Conservation (phyloP, 2,797 vertebrate genomes). For the Acrocephalus scirpaceus region DNA sequence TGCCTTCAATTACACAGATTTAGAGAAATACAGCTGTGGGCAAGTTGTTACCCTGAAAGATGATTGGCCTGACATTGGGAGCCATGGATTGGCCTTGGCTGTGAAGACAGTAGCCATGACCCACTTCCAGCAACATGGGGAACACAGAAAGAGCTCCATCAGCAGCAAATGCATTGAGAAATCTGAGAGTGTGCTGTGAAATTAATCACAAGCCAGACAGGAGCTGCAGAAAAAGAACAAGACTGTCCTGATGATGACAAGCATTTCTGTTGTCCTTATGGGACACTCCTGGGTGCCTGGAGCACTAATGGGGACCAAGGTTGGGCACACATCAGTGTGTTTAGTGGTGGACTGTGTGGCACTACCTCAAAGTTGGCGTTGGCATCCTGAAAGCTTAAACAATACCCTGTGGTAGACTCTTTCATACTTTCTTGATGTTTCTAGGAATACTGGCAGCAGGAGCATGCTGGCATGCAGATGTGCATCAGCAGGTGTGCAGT, state of each 20-base stretch:
- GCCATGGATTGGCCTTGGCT: background rate
- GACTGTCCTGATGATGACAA: background rate
- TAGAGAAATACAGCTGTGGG: background rate
- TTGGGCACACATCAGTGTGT: rapidly evolving
- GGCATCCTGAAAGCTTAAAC: background rate
- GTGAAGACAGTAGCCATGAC: background rate
- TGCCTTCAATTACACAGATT: background rate
- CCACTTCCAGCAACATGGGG: background rate
- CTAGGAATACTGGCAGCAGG: background rate
- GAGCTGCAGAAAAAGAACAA: background rate
- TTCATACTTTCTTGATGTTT: background rate
- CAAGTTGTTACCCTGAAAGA: background rate
- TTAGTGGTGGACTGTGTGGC: background rate
- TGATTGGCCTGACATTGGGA: background rate
- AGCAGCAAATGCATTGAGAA: background rate
- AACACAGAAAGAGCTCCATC: background rate
- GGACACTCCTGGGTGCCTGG: background rate
- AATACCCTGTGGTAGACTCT: background rate
- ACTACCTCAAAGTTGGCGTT: background rate
- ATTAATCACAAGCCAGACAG: background rate
- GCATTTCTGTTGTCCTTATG: background rate
- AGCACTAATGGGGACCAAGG: background rate
- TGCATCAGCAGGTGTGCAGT: background rate
- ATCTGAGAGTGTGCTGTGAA: background rate
- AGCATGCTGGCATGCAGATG: background rate